phyloP scores from a whole-genome alignment of 2,888 invertebrate species.

The Xiphydria camelus region DNA sequence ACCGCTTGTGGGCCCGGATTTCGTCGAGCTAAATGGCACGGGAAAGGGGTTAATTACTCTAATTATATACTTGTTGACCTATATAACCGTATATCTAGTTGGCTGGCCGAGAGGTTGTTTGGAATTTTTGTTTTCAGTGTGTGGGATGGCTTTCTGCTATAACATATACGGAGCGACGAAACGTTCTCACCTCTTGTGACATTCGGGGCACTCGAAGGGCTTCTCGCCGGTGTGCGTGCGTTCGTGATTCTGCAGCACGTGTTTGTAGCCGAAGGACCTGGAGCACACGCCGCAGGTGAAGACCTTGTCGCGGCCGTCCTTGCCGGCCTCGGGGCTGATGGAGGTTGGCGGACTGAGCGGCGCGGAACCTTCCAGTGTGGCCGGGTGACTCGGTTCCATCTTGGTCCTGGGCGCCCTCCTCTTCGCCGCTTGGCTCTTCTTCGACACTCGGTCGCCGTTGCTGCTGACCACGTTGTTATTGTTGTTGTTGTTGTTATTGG shows the following conservation, averaged over 20 bases:
- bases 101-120: too few relatives aligned
- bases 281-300: slow-evolving; percentile 89
- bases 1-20: too few relatives aligned
- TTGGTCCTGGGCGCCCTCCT: slow-evolving; percentile 60
- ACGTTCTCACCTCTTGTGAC: slow-evolving; percentile 71
- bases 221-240: slow-evolving; percentile 94
- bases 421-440: slow-evolving; percentile 58
- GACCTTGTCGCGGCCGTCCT: slow-evolving; percentile 70
- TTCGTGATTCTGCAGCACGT: slow-evolving; percentile 92
- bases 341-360: slow-evolving; percentile 60
- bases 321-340: slow-evolving; percentile 50
- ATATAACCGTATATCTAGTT: too few relatives aligned
- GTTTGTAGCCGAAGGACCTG: slow-evolving; percentile 90
- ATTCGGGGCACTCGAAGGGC: slow-evolving; percentile 89
- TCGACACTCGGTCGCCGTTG: slow-evolving; percentile 54
- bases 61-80: too few relatives aligned
- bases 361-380: slow-evolving; percentile 49
- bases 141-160: too few relatives aligned
- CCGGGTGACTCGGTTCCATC: slow-evolving; percentile 44
- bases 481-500: slow-evolving; percentile 41
- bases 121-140: too few relatives aligned
- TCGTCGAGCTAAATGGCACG: too few relatives aligned
- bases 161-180: too few relatives aligned
- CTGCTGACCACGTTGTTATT: slow-evolving; percentile 60
- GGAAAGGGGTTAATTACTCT: too few relatives aligned